Conservation (phyloP, 2,113 vertebrate genomes). For the Myrmecophaga tridactyla region DNA sequence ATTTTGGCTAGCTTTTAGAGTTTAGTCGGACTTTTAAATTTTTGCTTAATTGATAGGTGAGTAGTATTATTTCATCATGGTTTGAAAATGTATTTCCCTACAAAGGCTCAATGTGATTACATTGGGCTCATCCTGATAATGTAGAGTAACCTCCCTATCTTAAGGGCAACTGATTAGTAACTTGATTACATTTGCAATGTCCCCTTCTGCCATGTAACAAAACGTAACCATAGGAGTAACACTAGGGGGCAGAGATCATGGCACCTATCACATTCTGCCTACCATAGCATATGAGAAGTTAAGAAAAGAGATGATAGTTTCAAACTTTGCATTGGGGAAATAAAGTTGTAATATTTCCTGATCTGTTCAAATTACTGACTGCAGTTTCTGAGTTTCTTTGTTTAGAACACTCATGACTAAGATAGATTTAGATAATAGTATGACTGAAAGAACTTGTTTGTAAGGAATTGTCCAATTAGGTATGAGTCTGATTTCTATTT, state of each 20-base stretch:
- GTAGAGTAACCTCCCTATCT: background rate
- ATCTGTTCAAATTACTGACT: background rate
- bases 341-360: constrained; percentile 20
- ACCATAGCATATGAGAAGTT: background rate
- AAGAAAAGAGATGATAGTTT: background rate
- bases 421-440: background rate
- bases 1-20: background rate
- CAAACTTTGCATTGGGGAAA: constrained; percentile 3
- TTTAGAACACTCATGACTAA: constrained; percentile 22
- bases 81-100: background rate
- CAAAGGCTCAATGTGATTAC: no score
- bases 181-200: background rate
- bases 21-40: background rate
- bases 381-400: background rate
- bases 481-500: background rate
- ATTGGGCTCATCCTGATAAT: background rate
- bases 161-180: constrained; percentile 16
- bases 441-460: background rate
- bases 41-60: background rate
- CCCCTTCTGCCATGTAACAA: background rate
- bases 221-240: background rate
- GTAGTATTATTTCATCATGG: background rate
- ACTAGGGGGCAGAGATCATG: background rate
- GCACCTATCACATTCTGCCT: background rate
- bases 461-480: background rate